Percentiles rank a stretch among this genome's conserved stretches.
Conservation (phyloP, 1,140 invertebrate species). For the Drosophila pseudoananassae region DNA sequence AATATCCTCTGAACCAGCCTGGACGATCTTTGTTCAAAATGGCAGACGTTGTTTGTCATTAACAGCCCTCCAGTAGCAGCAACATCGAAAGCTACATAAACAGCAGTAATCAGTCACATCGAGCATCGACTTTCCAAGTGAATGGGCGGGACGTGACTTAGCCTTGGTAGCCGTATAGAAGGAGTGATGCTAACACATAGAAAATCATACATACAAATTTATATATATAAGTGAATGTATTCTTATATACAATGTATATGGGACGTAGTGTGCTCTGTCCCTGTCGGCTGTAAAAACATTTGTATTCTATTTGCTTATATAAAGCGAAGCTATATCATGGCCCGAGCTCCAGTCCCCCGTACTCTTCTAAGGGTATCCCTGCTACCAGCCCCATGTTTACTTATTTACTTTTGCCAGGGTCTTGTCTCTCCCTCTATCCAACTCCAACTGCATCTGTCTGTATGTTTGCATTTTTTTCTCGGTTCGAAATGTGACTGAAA, state of each 20-base stretch:
- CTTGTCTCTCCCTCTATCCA: slow-evolving; percentile 35
- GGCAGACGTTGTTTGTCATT: slow-evolving; percentile 78
- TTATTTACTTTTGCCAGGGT: slow-evolving; percentile 70
- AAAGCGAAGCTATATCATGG: slow-evolving; percentile 44
- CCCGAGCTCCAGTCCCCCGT: slow-evolving; percentile 34
- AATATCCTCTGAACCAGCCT: background rate
- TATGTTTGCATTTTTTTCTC: slow-evolving; percentile 56
- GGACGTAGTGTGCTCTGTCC: slow-evolving; percentile 29
- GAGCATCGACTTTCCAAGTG: slow-evolving; percentile 80
- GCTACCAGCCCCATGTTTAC: slow-evolving; percentile 57
- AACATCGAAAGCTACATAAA: slow-evolving; percentile 48
- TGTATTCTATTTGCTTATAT: slow-evolving; percentile 79
- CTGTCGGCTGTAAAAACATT: slow-evolving; percentile 47
- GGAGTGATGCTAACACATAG: slow-evolving; percentile 18
- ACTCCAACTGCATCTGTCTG: slow-evolving; percentile 26
- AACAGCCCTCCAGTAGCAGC: slow-evolving; percentile 46
- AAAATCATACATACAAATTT: slow-evolving; percentile 1
- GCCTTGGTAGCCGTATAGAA: slow-evolving; percentile 37
- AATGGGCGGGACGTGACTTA: slow-evolving; percentile 77
- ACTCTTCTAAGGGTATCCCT: slow-evolving; percentile 17
- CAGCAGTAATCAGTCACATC: slow-evolving; percentile 80
- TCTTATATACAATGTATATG: slow-evolving; percentile 11
- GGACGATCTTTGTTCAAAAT: slow-evolving; percentile 60
- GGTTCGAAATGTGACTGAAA: slow-evolving; percentile 77
- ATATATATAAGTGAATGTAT: background rate